Conservation (phyloP, 2,113 vertebrate species). For the Pseudolaguvia tuberculata region DNA sequence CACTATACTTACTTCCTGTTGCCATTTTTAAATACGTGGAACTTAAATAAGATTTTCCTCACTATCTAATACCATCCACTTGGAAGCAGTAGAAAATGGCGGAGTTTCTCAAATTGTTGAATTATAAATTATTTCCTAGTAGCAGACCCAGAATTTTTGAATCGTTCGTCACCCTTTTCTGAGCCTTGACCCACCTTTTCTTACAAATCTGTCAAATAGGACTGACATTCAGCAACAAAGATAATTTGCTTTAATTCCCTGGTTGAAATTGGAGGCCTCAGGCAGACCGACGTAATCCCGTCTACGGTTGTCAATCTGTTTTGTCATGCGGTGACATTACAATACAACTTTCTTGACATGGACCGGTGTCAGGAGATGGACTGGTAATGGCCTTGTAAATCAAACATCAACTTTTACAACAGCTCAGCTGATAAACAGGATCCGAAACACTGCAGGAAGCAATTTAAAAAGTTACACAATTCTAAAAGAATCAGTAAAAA, state of each 20-base stretch:
- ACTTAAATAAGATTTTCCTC: neutral
- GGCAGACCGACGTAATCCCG: conserved; percentile 64
- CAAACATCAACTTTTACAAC: conserved; percentile 51
- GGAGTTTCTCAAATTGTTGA: neutral
- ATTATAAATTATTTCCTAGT: neutral
- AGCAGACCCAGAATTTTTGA: neutral
- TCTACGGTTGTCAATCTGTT: conserved; percentile 60
- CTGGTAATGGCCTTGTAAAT: conserved; percentile 61
- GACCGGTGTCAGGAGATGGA: conserved; percentile 52
- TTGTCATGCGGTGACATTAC: conserved; percentile 66
- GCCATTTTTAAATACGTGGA: neutral
- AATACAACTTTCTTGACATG: conserved; percentile 61
- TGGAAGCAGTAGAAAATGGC: neutral
- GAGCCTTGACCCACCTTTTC: conserved; percentile 40
- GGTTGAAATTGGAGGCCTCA: conserved; percentile 58
- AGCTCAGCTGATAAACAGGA: conserved; percentile 49
- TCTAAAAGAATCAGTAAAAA: neutral
- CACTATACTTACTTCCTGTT: neutral
- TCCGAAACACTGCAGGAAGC: conserved; percentile 22
- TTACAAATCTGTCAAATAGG: conserved; percentile 68
- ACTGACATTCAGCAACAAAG: conserved; percentile 69
- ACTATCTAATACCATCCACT: conserved; percentile 9
- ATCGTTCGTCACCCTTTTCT: too few relatives aligned
- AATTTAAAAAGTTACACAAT: conserved; percentile 16
- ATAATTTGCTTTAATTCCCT: conserved; percentile 71